These are phyloP conservation scores for Linepithema humile DNA, from an alignment of 1,140 invertebrate genomes.

Conservation along the genomic window DNA sequence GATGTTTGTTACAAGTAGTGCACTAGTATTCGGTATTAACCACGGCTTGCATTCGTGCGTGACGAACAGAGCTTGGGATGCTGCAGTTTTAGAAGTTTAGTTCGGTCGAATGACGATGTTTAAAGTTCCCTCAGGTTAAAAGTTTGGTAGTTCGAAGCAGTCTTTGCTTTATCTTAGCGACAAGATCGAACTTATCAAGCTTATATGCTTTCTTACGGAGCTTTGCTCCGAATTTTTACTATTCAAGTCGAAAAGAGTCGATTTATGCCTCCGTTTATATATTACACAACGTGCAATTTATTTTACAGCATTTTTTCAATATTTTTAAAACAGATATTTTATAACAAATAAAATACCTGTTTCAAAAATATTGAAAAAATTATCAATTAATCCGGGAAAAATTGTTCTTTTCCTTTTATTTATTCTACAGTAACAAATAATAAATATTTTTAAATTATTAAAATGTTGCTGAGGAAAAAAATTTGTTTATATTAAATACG, in stretches of 20 bases:
- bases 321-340: too few relatives aligned
- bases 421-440: neutral
- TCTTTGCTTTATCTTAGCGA: constrained; percentile 39
- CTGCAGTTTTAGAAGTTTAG: constrained; percentile 19
- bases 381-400: neutral
- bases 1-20: neutral
- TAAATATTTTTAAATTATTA: neutral
- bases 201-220: neutral
- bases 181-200: constrained; percentile 27
- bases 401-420: too few relatives aligned
- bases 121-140: constrained; percentile 28
- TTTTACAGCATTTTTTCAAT: too few relatives aligned
- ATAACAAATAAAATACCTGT: neutral
- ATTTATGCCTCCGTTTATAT: neutral
- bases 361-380: neutral
- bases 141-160: constrained; percentile 36
- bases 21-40: constrained; percentile 12
- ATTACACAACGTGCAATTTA: constrained; percentile 5
- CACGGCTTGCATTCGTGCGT: neutral
- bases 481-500: neutral
- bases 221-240: neutral
- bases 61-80: neutral
- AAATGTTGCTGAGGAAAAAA: neutral
- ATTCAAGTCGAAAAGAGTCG: neutral
- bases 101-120: constrained; percentile 39